A percentile compares a stretch with the other conserved stretches of the same genome.
Evolutionary conservation across 1,140 invertebrate genomes (phyloP).

Genomic region (Centruroides sculpturatus): DNA sequence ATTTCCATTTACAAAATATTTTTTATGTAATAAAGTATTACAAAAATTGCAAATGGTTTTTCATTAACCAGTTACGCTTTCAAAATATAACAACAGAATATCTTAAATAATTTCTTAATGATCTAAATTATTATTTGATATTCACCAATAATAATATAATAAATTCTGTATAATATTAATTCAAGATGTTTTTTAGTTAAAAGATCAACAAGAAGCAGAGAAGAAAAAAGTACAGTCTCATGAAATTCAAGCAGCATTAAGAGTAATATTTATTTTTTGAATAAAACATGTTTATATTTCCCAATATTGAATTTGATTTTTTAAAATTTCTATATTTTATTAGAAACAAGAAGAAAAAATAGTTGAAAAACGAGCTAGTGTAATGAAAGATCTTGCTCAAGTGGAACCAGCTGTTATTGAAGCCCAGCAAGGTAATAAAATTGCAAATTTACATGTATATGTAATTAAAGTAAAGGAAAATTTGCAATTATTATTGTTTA

Average conservation of each 20-base stretch:
- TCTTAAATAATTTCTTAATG: too few species aligned
- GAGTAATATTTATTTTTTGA: neutral
- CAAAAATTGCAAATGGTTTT: too few species aligned
- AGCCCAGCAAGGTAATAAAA: slow-evolving; percentile 69
- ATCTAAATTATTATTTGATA: too few species aligned
- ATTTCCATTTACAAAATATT: too few species aligned
- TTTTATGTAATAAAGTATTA: too few species aligned
- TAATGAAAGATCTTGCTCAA: slow-evolving; percentile 86
- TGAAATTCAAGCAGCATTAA: slow-evolving; percentile 74
- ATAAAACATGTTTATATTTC: neutral
- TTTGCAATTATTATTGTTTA: neutral
- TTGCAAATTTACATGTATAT: neutral
- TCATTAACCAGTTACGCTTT: too few species aligned
- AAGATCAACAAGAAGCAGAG: slow-evolving; percentile 98
- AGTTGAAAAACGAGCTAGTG: slow-evolving; percentile 75
- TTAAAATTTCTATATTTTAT: neutral
- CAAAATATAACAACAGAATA: too few species aligned
- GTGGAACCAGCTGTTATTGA: slow-evolving; percentile 98
- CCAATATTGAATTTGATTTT: neutral
- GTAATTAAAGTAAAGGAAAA: neutral
- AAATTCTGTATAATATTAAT: too few species aligned
- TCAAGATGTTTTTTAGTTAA: slow-evolving; percentile 36
- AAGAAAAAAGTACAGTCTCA: slow-evolving; percentile 97
- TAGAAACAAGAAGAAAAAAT: slow-evolving; percentile 80
- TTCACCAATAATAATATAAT: too few species aligned